phyloP scores from a whole-genome alignment of 2,113 vertebrate species.

The Sinosuthora webbiana region DNA sequence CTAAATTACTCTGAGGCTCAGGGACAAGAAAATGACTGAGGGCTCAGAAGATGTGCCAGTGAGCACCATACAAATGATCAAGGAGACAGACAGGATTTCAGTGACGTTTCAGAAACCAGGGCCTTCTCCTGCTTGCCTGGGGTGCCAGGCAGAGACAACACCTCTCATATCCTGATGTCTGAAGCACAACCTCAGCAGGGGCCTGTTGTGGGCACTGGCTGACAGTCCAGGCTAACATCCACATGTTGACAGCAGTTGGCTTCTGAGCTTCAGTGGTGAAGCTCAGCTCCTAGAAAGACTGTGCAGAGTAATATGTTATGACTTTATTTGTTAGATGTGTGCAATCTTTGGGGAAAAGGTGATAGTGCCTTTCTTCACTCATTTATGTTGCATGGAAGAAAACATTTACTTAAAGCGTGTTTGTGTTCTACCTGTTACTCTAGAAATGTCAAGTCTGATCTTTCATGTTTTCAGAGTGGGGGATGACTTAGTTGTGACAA shows the following conservation, averaged over 20 bases:
- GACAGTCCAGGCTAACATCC: not conserved
- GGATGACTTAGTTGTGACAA: not conserved
- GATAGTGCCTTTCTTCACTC: not conserved
- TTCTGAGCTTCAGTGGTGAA: not conserved
- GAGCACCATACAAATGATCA: not conserved
- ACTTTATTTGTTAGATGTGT: not conserved
- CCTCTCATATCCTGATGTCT: no score
- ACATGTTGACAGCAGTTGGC: fast-evolving
- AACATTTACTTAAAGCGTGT: not conserved
- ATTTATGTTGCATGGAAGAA: not conserved
- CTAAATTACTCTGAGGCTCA: not conserved
- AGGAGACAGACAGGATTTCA: not conserved
- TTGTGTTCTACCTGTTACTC: not conserved
- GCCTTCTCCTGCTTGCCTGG: not conserved
- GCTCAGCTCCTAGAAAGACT: not conserved
- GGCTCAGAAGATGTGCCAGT: not conserved
- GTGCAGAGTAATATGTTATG: not conserved
- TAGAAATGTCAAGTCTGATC: not conserved
- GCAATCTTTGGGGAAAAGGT: not conserved
- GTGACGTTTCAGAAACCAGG: not conserved
- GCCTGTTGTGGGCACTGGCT: not conserved
- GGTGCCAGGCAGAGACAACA: not conserved
- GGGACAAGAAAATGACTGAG: not conserved
- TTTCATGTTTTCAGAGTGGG: fast-evolving
- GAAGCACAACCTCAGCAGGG: not conserved